Conservation (phyloP, 2,113 vertebrate species). For the Pimephales promelas region DNA sequence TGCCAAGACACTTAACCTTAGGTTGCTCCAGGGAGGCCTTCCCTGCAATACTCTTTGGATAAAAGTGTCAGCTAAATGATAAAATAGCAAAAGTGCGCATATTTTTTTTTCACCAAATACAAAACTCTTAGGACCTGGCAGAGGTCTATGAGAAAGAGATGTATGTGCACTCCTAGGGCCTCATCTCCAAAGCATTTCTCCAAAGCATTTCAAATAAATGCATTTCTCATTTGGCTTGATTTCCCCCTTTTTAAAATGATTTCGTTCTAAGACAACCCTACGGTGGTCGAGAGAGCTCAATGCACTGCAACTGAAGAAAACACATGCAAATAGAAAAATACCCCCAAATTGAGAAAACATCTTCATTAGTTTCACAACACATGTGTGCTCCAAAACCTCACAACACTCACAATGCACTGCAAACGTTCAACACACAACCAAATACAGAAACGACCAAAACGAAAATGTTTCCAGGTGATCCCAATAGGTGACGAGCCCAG, state of each 20-base stretch:
- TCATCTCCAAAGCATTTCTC: neutral
- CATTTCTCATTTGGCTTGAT: slow-evolving; percentile 18
- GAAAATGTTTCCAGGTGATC: too few relatives aligned
- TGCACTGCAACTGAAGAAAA: too few relatives aligned
- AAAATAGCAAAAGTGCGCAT: slow-evolving; percentile 17
- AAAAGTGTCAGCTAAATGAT: slow-evolving; percentile 24
- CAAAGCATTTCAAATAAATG: too few relatives aligned
- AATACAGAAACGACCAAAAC: too few relatives aligned
- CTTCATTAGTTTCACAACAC: too few relatives aligned
- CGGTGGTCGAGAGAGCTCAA: too few relatives aligned
- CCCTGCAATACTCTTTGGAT: slow-evolving; percentile 27
- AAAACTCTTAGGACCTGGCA: neutral
- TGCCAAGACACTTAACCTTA: slow-evolving; percentile 17
- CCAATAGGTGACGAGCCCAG: too few relatives aligned
- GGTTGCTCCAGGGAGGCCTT: neutral
- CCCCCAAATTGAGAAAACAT: too few relatives aligned
- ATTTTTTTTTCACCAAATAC: neutral
- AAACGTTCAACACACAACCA: too few relatives aligned
- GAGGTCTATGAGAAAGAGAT: slow-evolving; percentile 8
- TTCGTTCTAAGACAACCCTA: neutral
- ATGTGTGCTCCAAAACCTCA: too few relatives aligned
- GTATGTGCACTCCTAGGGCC: slow-evolving; percentile 19
- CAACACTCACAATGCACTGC: too few relatives aligned
- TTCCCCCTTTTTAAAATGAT: neutral
- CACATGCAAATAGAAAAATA: too few relatives aligned